These are phyloP conservation scores for Holotrichia oblita DNA, from an alignment of 1,140 invertebrate species.

Conservation along the genomic window DNA sequence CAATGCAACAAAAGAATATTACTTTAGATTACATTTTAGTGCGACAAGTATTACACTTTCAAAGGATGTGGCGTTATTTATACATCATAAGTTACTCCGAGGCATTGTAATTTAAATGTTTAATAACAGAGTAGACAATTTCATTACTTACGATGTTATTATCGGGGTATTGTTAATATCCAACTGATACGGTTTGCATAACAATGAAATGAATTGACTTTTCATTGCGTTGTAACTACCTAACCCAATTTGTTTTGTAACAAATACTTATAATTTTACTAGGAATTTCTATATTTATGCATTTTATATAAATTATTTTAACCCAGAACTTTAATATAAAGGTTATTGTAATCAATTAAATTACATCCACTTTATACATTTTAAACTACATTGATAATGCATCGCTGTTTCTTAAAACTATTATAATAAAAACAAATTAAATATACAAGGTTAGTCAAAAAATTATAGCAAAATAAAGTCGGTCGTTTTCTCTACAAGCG, in stretches of 20 bases:
- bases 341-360: too few species aligned
- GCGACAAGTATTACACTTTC: background rate
- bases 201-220: background rate
- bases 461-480: too few species aligned
- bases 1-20: background rate
- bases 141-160: background rate
- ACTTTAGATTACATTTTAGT: background rate
- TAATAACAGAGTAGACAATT: background rate
- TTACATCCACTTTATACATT: too few species aligned
- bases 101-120: background rate
- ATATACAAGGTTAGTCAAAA: too few species aligned
- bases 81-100: too few species aligned
- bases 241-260: conserved; percentile 4
- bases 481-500: too few species aligned
- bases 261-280: background rate
- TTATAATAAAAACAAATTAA: too few species aligned
- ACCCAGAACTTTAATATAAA: too few species aligned
- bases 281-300: background rate
- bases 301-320: background rate
- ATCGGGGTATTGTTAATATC: background rate
- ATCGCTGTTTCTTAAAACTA: too few species aligned
- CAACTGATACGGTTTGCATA: too few species aligned
- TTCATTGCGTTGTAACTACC: background rate
- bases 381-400: too few species aligned
- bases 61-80: background rate